These are phyloP conservation scores for Clivina fossor DNA, from an alignment of 2,888 invertebrate species.

Conservation along the genomic window DNA sequence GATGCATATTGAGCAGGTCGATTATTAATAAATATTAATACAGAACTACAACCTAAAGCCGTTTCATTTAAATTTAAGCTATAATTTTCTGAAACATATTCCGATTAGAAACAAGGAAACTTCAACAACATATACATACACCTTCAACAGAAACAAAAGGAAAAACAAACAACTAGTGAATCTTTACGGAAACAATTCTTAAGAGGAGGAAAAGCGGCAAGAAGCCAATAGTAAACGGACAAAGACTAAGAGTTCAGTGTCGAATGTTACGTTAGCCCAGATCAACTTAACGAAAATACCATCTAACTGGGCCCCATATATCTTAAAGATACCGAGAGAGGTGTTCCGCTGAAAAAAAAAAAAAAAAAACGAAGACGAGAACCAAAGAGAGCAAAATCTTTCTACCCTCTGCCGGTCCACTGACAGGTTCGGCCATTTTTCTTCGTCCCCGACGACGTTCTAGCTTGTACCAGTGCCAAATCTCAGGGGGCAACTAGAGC, in stretches of 20 bases:
- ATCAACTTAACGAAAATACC: conserved; percentile 25
- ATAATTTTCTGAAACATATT: no score
- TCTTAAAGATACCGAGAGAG: conserved; percentile 22
- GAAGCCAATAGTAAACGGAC: not conserved
- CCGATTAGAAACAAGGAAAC: no score
- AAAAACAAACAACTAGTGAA: conserved; percentile 27
- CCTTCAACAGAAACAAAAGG: conserved; percentile 17
- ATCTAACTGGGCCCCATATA: conserved; percentile 27
- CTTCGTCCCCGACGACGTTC: conserved; percentile 26
- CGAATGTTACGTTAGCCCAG: conserved; percentile 20
- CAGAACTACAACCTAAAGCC: no score
- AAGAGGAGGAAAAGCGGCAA: not conserved
- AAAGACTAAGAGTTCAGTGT: conserved; percentile 7
- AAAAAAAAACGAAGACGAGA: conserved; percentile 17
- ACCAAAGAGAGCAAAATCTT: conserved; percentile 16
- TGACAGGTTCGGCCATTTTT: conserved; percentile 31
- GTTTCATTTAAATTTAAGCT: no score
- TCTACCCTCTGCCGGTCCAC: conserved; percentile 18
- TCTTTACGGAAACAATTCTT: no score
- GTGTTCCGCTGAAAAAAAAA: conserved; percentile 10
- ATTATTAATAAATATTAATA: no score
- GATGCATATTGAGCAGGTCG: no score
- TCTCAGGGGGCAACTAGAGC: no score
- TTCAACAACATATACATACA: conserved; percentile 11
- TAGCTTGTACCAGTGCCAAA: conserved; percentile 20